Conservation (phyloP, 2,113 vertebrate genomes). For the Labrus mixtus region DNA sequence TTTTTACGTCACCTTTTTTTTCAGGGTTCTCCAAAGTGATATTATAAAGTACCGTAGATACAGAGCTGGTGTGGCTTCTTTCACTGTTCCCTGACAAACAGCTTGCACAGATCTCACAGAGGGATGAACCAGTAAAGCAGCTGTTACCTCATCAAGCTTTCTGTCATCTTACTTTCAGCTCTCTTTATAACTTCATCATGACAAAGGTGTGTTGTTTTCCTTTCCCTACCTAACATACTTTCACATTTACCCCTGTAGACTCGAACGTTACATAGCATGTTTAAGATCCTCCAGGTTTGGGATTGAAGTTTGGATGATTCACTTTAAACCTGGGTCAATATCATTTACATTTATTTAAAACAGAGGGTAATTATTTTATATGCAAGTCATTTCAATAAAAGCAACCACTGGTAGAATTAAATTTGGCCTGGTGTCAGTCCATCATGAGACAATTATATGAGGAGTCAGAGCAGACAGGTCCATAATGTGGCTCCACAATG, state of each 20-base stretch:
- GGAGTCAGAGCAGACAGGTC: conserved; percentile 23
- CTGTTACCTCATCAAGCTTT: background rate
- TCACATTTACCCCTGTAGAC: background rate
- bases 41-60: background rate
- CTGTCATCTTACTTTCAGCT: background rate
- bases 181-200: background rate
- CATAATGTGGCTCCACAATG: conserved; percentile 22
- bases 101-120: background rate
- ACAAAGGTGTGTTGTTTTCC: conserved; percentile 16
- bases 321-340: conserved; percentile 12
- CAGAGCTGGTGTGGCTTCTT: background rate
- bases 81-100: background rate
- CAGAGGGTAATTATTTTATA: conserved; percentile 9
- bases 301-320: background rate
- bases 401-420: background rate
- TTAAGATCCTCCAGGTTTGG: background rate
- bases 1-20: background rate
- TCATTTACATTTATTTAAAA: conserved; percentile 27
- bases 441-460: background rate
- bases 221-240: background rate
- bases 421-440: conserved; percentile 14
- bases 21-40: background rate
- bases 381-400: conserved; percentile 15
- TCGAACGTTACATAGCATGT: background rate
- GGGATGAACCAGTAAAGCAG: background rate